Evolutionary conservation across 1,140 invertebrate species (phyloP).

Genomic region (Drosophila paulistorum): DNA sequence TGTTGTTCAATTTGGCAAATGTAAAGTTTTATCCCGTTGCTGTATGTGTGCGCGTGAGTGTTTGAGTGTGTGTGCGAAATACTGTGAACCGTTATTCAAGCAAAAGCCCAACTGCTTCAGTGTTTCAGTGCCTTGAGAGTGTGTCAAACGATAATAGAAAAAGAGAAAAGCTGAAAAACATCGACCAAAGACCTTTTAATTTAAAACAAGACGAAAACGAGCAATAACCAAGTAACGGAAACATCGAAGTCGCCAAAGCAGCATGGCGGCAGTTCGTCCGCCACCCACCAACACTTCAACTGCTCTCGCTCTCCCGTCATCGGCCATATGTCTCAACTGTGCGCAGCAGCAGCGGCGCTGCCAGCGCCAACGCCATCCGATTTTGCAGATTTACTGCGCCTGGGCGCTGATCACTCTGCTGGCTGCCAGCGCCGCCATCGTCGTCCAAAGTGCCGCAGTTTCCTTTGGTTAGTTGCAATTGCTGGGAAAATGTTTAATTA

Average conservation of each 20-base stretch:
- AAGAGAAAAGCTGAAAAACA: slow-evolving; percentile 18
- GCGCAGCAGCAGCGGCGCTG: slow-evolving; percentile 40
- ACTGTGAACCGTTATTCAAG: slow-evolving; percentile 33
- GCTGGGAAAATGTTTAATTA: slow-evolving; percentile 8
- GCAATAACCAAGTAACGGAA: slow-evolving; percentile 26
- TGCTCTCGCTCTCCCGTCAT: slow-evolving; percentile 14
- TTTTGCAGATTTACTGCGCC: slow-evolving; percentile 62
- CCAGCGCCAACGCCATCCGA: slow-evolving; percentile 42
- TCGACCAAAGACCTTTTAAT: slow-evolving; percentile 6
- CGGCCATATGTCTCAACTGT: slow-evolving; percentile 60
- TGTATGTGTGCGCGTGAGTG: not conserved
- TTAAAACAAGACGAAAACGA: slow-evolving; percentile 3
- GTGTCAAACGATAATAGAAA: slow-evolving; percentile 23
- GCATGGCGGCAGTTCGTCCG: slow-evolving; percentile 56
- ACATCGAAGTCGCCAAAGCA: slow-evolving; percentile 45
- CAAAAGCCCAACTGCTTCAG: slow-evolving; percentile 50
- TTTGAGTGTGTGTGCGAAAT: not conserved
- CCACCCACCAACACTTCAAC: not conserved
- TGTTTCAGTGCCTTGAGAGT: slow-evolving; percentile 7
- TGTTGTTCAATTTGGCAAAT: slow-evolving; percentile 26
- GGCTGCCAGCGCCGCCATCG: slow-evolving; percentile 56
- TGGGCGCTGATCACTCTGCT: slow-evolving; percentile 57
- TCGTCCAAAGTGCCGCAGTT: slow-evolving; percentile 68
- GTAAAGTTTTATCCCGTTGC: not conserved
- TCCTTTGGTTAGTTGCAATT: slow-evolving; percentile 61